Percentiles rank a stretch among this genome's conserved stretches.
Conservation (phyloP, 2,797 vertebrate genomes). For the Pangasius macronema region DNA sequence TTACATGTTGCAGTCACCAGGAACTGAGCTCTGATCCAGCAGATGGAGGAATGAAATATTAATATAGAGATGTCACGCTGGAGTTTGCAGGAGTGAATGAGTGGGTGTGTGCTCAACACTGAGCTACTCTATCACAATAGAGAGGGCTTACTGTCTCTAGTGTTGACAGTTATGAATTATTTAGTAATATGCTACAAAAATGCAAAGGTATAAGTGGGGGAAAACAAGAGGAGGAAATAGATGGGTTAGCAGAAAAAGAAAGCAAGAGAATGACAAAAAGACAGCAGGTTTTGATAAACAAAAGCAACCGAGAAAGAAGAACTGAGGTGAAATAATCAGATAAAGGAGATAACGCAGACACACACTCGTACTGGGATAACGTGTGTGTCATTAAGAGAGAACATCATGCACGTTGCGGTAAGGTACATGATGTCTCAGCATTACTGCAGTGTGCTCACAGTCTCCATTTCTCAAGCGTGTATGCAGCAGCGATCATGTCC, state of each 20-base stretch:
- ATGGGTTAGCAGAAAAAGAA: conserved; percentile 37
- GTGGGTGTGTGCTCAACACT: not conserved
- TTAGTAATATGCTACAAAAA: not conserved
- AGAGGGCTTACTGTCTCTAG: not conserved
- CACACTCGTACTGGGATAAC: not conserved
- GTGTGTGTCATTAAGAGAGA: conserved; percentile 8
- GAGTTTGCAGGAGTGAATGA: conserved; percentile 27
- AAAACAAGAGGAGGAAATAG: not conserved
- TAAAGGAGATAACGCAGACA: not conserved
- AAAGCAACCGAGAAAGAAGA: conserved; percentile 38
- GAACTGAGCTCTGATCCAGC: conserved; percentile 23
- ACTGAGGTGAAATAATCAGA: conserved; percentile 21
- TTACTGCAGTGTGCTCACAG: conserved; percentile 10
- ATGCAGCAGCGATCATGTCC: not conserved
- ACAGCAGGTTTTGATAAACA: conserved; percentile 25
- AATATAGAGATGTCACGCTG: conserved; percentile 53
- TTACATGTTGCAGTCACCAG: conserved; percentile 22
- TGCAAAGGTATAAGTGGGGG: not conserved
- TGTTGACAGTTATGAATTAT: conserved; percentile 41
- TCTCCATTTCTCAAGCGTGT: not conserved
- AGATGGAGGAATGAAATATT: conserved; percentile 60
- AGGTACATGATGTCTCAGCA: conserved; percentile 13
- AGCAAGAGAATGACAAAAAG: not conserved
- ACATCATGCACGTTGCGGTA: not conserved
- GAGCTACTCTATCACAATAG: not conserved